A percentile compares a stretch with the other conserved stretches of the same genome.
Conservation (phyloP, 2,888 invertebrate genomes). For the Pantelozetes paolii region DNA sequence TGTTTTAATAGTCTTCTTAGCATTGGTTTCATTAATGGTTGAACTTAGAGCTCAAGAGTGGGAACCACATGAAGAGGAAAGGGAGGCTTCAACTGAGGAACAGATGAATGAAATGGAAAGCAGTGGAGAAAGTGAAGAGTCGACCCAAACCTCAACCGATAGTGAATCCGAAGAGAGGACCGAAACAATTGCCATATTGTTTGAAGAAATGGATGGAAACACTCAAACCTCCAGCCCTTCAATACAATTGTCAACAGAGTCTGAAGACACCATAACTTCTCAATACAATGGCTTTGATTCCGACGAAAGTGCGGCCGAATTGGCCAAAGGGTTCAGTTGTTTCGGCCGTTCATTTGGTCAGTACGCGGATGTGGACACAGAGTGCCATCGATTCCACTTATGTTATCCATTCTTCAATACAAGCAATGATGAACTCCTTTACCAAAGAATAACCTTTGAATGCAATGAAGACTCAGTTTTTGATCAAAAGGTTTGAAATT, state of each 20-base stretch:
- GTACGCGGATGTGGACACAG: slow-evolving; percentile 15
- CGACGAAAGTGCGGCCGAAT: not conserved
- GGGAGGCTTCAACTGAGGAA: not conserved
- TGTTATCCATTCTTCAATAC: slow-evolving; percentile 29
- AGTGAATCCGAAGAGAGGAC: not conserved
- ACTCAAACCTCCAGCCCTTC: too few species aligned
- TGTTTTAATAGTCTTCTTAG: not conserved
- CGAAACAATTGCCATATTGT: not conserved
- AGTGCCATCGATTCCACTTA: slow-evolving; percentile 27
- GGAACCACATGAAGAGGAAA: not conserved
- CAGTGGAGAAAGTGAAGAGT: not conserved
- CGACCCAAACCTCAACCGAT: not conserved
- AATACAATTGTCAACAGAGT: not conserved
- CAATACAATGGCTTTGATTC: slow-evolving; percentile 8
- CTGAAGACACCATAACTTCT: not conserved
- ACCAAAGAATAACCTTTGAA: slow-evolving; percentile 26
- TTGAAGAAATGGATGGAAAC: not conserved
- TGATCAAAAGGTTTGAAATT: not conserved
- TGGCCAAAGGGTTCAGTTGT: not conserved
- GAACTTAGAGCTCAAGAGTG: not conserved
- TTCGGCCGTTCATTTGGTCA: slow-evolving; percentile 15
- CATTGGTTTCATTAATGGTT: not conserved
- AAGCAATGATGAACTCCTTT: slow-evolving; percentile 10
- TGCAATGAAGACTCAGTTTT: too few species aligned
- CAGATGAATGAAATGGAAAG: not conserved